Evolutionary conservation across 2,888 invertebrate genomes (phyloP), one percentile per base, ranked within the genome.

Genomic region (Dicycla oo): DNA sequence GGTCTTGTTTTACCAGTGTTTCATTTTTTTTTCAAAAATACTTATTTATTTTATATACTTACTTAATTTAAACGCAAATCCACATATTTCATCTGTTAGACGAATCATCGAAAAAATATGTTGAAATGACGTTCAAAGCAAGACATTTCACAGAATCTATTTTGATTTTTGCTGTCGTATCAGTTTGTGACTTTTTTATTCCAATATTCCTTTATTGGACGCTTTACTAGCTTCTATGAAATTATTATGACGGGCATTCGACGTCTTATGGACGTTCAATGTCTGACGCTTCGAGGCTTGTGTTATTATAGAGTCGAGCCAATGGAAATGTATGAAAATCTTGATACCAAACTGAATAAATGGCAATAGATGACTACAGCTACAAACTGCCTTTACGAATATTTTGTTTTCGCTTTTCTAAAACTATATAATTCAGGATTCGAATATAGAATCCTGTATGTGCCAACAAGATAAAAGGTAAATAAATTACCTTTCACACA

Each of bases 141-240:
- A 80, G 43, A n/a, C 34, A 75, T 58, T 64, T 60, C 38, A 63
- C 47, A 38, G 45, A 51, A 75, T 61, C 64, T 75, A 61, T 61
- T 75, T 76, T 54, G 49, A 60, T 65, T 75, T 65, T 75, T 11
- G 66, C 81, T 76, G 49, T 61, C 66, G 23, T 51, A 60, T 64
- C 60, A 75, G 23, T 49, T 80, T 76, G 49, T 23, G 38, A 47
- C 6, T 78, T 73, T 74, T 78, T 80, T 49, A 51, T 79, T 65
- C 75, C 65, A 75, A 76, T 74, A 74, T 80, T 80, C 75, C 75
- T 74, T 54, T 75, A 75, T 80, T 65, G 60, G 43, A 47, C 54
- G 54, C 38, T 76, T 65, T 61, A 75, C 66, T 75, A 47, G 75
- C 60, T 66, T 65, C 60, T 56, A 80, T 76, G 60, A 76, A 80